A percentile compares a stretch with the other conserved stretches of the same genome.
These are phyloP conservation scores for Coptotermes formosanus DNA, from an alignment of 1,140 invertebrate genomes.

Conservation along the genomic window DNA sequence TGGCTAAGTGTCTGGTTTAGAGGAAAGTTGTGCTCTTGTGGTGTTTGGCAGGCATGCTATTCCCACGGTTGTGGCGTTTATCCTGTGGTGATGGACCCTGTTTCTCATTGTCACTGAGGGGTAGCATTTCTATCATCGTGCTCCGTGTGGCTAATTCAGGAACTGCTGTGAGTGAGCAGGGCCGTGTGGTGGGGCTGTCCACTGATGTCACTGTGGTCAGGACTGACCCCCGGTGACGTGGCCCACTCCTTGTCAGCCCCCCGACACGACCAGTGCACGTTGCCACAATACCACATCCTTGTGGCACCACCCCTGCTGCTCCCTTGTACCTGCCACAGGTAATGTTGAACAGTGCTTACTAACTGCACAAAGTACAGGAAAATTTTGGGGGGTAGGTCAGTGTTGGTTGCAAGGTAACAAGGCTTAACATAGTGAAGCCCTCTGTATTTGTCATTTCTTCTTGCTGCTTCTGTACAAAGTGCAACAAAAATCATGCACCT, in stretches of 20 bases:
- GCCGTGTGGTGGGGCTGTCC: neutral
- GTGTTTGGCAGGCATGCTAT: neutral
- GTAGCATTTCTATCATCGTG: neutral
- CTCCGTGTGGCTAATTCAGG: neutral
- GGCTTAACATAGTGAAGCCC: too few relatives aligned
- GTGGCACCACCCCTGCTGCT: constrained; percentile 34
- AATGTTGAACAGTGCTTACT: constrained; percentile 30
- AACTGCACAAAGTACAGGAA: constrained; percentile 28
- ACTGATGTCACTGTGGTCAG: constrained; percentile 20
- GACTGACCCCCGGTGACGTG: constrained; percentile 22
- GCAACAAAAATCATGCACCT: too few relatives aligned
- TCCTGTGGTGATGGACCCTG: neutral
- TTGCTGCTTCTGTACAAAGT: too few relatives aligned
- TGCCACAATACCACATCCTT: constrained; percentile 25
- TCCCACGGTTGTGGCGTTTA: neutral
- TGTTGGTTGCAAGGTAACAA: too few relatives aligned
- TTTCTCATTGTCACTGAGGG: neutral
- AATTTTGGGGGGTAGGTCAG: too few relatives aligned
- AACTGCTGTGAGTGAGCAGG: neutral
- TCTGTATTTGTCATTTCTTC: too few relatives aligned
- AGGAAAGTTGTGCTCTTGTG: neutral
- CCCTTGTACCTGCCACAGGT: neutral
- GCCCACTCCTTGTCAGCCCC: neutral
- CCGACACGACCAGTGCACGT: neutral
- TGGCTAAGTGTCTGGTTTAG: neutral